Conservation (phyloP, 2,797 vertebrate species). For the Enteromius radiatus region DNA sequence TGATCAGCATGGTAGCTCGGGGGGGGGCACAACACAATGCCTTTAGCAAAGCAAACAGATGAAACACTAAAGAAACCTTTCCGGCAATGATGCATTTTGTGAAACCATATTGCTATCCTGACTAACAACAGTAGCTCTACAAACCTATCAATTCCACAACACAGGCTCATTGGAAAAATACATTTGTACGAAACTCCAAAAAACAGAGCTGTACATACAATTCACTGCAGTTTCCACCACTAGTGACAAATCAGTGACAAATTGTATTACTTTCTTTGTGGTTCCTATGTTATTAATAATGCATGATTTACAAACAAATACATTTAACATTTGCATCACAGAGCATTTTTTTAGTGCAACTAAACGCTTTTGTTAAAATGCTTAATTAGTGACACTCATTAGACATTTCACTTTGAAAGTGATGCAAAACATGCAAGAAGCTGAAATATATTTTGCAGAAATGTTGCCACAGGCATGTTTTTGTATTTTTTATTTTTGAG, state of each 20-base stretch:
- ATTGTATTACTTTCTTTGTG: neutral
- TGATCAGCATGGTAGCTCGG: neutral
- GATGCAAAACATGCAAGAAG: neutral
- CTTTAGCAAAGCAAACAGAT: slow-evolving; percentile 22
- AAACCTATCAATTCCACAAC: neutral
- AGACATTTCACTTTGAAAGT: neutral
- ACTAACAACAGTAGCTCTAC: neutral
- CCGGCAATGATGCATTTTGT: neutral
- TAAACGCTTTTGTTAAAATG: neutral
- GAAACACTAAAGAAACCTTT: slow-evolving; percentile 8
- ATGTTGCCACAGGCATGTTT: neutral
- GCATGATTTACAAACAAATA: neutral
- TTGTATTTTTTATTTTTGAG: neutral
- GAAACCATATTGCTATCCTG: neutral
- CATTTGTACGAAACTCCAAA: neutral
- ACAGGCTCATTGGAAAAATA: neutral
- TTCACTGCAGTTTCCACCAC: neutral
- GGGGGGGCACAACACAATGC: neutral
- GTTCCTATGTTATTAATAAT: neutral
- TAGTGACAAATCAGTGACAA: neutral
- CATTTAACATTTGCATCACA: neutral
- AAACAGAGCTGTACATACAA: neutral
- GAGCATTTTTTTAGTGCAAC: neutral
- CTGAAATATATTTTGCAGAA: neutral
- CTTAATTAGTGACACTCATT: neutral